Percentiles rank a stretch among this genome's conserved stretches.
These are phyloP conservation scores for Chaenocephalus aceratus DNA, from an alignment of 2,113 vertebrate genomes.

Conservation along the genomic window DNA sequence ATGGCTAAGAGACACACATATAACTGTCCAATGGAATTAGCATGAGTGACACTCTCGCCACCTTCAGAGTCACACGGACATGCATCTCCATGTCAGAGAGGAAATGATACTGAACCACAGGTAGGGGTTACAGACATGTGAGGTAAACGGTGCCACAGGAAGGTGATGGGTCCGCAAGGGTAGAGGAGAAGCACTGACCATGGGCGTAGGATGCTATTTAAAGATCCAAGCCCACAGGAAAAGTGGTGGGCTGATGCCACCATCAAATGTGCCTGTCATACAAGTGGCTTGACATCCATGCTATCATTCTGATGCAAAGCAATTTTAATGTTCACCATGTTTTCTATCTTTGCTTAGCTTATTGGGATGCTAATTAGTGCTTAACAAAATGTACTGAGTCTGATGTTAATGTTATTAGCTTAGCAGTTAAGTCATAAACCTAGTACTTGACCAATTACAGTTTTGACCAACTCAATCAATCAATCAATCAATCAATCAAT, in stretches of 20 bases:
- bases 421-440: background rate
- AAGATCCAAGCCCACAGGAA: background rate
- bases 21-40: constrained; percentile 75
- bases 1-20: constrained; percentile 73
- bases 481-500: too few species aligned
- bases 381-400: background rate
- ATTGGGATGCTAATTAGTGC: background rate
- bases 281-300: background rate
- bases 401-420: background rate
- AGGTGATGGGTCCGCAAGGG: background rate
- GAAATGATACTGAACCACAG: constrained; percentile 58
- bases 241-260: background rate
- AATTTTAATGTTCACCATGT: background rate
- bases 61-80: constrained; percentile 59
- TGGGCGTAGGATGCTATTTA: background rate
- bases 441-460: background rate
- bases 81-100: constrained; percentile 52
- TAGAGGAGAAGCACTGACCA: background rate
- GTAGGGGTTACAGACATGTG: constrained; percentile 20
- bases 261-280: background rate
- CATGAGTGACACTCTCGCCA: constrained; percentile 73
- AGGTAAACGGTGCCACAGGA: constrained; percentile 3
- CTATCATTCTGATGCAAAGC: background rate
- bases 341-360: background rate
- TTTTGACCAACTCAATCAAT: background rate